Evolutionary conservation across 2,113 vertebrate genomes (phyloP).

Genomic region (Salvelinus fontinalis): DNA sequence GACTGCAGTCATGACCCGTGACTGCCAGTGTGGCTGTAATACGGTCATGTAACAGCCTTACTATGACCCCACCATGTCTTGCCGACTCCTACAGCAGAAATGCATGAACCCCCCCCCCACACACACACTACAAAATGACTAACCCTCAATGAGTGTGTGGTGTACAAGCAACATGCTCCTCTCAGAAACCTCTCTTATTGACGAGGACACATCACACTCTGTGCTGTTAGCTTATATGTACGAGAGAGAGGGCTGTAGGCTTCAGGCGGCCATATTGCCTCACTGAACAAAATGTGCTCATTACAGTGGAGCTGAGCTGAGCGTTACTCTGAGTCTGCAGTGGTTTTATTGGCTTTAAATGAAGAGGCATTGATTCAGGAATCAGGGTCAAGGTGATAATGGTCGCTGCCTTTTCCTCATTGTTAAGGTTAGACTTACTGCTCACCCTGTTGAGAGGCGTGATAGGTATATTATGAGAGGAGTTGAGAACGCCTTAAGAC

Average conservation of each 20-base stretch:
- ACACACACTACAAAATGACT: background rate
- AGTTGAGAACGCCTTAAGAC: conserved; percentile 9
- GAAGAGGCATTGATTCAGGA: conserved; percentile 23
- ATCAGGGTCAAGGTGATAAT: conserved; percentile 20
- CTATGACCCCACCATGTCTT: conserved; percentile 33
- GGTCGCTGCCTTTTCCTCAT: conserved; percentile 32
- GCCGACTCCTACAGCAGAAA: conserved; percentile 10
- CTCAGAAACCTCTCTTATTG: background rate
- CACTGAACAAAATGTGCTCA: conserved; percentile 7
- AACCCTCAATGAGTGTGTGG: no score
- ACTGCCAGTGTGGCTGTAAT: no score
- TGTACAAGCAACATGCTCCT: background rate
- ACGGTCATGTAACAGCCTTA: no score
- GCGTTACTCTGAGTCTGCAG: background rate
- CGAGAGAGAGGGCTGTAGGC: background rate
- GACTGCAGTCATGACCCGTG: no score
- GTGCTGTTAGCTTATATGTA: background rate
- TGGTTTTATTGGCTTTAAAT: conserved; percentile 26
- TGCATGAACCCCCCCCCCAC: background rate
- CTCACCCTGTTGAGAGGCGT: conserved; percentile 27
- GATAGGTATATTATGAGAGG: conserved; percentile 54
- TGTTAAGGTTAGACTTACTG: conserved; percentile 34
- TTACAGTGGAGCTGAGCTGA: no score
- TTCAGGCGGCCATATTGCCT: conserved; percentile 13
- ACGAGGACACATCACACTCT: no score